Conservation (phyloP, 2,113 vertebrate species). For the Malaclemys terrapin region DNA sequence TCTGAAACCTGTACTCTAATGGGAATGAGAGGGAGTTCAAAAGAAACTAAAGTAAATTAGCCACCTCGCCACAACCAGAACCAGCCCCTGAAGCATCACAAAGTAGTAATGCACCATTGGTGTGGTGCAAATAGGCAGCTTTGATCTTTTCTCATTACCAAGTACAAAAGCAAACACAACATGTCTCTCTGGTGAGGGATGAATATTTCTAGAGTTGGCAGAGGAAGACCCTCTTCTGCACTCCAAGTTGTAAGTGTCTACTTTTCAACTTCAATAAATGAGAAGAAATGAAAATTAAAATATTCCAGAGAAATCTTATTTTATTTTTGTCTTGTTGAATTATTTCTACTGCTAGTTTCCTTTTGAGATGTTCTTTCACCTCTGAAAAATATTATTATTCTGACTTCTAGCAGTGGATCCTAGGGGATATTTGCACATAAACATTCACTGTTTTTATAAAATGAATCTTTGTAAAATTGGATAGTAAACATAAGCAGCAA, state of each 20-base stretch:
- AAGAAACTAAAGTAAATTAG: neutral
- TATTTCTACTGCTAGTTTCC: neutral
- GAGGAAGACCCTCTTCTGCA: neutral
- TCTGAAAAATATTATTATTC: constrained; percentile 47
- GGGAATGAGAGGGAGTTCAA: neutral
- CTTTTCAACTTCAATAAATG: neutral
- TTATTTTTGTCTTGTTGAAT: neutral
- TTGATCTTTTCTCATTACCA: neutral
- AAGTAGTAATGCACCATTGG: neutral
- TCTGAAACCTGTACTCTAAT: neutral
- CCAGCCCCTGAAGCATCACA: neutral
- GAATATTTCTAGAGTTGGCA: neutral
- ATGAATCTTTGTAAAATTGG: constrained; percentile 75
- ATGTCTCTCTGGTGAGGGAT: neutral
- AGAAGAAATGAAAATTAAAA: neutral
- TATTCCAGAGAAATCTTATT: neutral
- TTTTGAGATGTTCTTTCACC: constrained; percentile 26
- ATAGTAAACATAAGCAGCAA: constrained; percentile 65
- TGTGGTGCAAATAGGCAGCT: too few relatives aligned
- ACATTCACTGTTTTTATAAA: constrained; percentile 58
- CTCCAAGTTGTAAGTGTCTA: neutral
- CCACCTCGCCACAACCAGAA: neutral
- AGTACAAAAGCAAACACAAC: neutral
- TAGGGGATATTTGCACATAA: constrained; percentile 39
- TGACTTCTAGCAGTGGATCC: constrained; percentile 10